These are phyloP conservation scores for Hoplostethus mediterraneus DNA, from an alignment of 2,797 vertebrate genomes.

Conservation along the genomic window DNA sequence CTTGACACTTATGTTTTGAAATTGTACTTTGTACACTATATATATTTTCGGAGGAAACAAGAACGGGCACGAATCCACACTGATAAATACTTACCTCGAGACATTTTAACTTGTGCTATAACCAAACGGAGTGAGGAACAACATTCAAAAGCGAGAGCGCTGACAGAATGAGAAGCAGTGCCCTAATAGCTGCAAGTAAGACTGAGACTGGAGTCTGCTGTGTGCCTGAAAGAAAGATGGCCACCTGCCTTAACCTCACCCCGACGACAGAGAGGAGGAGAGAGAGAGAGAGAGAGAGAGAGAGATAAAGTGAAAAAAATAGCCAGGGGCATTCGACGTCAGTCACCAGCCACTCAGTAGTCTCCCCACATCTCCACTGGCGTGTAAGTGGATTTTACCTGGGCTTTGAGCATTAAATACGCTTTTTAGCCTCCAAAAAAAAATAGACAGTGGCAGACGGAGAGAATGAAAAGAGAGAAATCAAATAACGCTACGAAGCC, in stretches of 20 bases:
- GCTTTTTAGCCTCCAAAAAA: slow-evolving; percentile 39
- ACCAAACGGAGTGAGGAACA: slow-evolving; percentile 35
- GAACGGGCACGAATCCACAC: neutral
- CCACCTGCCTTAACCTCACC: slow-evolving; percentile 30
- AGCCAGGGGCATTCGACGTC: slow-evolving; percentile 23
- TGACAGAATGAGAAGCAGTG: slow-evolving; percentile 20
- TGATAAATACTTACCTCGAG: slow-evolving; percentile 8
- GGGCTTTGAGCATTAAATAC: slow-evolving; percentile 46
- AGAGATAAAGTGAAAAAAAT: slow-evolving; percentile 14
- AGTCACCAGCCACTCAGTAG: slow-evolving; percentile 46
- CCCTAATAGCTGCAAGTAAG: slow-evolving; percentile 15
- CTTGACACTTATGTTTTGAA: neutral
- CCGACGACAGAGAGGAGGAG: slow-evolving; percentile 7
- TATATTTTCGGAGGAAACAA: neutral
- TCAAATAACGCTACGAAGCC: slow-evolving; percentile 3
- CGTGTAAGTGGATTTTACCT: slow-evolving; percentile 32
- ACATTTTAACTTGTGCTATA: slow-evolving; percentile 26
- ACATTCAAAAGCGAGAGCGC: slow-evolving; percentile 19
- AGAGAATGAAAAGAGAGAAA: slow-evolving; percentile 19
- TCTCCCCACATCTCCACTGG: slow-evolving; percentile 33
- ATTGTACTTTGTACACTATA: neutral
- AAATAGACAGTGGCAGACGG: neutral
- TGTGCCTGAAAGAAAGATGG: slow-evolving; percentile 31
- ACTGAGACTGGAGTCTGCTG: slow-evolving; percentile 3
- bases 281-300: neutral